Base-by-base conservation (phyloP, 2,888 invertebrate species). In the Bugula neritina region DNA sequence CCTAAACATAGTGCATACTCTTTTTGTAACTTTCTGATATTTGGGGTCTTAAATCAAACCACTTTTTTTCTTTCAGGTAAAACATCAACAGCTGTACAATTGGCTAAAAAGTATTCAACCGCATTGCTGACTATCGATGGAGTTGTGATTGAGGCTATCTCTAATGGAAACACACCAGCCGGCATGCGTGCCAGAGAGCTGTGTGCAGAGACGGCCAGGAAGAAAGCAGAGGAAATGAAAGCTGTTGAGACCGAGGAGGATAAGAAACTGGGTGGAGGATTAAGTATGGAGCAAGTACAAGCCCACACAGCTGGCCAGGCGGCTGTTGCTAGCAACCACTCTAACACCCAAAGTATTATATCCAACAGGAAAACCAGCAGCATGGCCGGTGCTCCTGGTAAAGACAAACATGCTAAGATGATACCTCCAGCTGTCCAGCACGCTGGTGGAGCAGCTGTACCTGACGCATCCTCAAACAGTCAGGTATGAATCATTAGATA, bases 141-240 rank as follows among this genome's bases (percentile, higher is more conserved):
- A 5, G 76, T 84, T 35, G 79, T 85, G n/a, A 77, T 80, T 63
- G 84, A 85, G 73, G 83, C 84, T 71, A 82, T 85, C 69, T 77
- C 81, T 54, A 81, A 78, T 73, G 83, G 83, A 34, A 80, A 79
- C 78, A 80, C 82, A 0, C 76, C 78, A 0, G 79, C 82, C 1
- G 84, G 83, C 1, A 75, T 78, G 72, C 75, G 76, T 31, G 84
- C 84, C 0, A 73, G 82, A 0, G 81, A 82, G 73, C 75, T 83
- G 72, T 84, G 84, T 75, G 75, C 79, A 2, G 83, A 83, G 73
- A 81, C 84, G n/a, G 82, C 83, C 0, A 75, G 77, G 23, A 77
- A 78, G 57, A 74, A 75, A 25, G 77, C 78, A 0, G 81, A 82
- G 71, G 80, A 80, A 74, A 71, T 78, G 69, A 77, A 75, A 35